Base-by-base conservation (phyloP, 1,140 invertebrate species). In the Camponotus pennsylvanicus region DNA sequence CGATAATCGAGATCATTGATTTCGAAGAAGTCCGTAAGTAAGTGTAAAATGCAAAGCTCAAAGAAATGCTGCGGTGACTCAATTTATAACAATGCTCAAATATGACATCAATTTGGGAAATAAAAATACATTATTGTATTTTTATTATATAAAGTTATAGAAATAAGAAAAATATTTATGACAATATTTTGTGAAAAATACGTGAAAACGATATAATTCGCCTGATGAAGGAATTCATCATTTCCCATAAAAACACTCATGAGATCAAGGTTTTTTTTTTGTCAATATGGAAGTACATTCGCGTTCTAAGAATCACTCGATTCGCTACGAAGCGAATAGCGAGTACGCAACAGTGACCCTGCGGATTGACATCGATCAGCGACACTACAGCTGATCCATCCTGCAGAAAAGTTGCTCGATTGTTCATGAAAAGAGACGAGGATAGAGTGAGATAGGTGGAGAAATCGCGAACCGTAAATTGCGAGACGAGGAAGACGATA, bases 361-460 rank as follows among this genome's bases (percentile, higher is more conserved):
- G 63, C 86, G 88, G 86, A 90, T 91, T 91, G 91, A 91, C 90
- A 85, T 86, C 90, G 91, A 91, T 91, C 89, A 91, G 71, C 86
- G 83, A 91, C 90, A 91, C 88, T 86, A 88, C 88, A 91, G 89
- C 63, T 88, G 85, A 85, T 82, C 84, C 78, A 86, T 78, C 76
- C 86, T 63, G 67, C 34, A 80, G 75, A 45, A 70, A 40, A 69
- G 18, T n/a, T 2, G 55, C 42, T 76, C 55, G 78, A 83, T 83
- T 73, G 63, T 80, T 59, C 49, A 59, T 69, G 66, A 64, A 76
- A 63, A 63, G 55, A 69, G 52, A 63, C n/a, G 59, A 40, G 9
- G 66, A 42, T 63, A 8, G 11, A 52, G 5, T 8, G 67, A 52
- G 69, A 70, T 45, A 61, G 32, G 37, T 40, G 42, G 21, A 88